These are phyloP conservation scores for Aurelia aurita DNA, from an alignment of 30 jellyfish, hydroid and myxozoan genomes.

Conservation along the genomic window DNA sequence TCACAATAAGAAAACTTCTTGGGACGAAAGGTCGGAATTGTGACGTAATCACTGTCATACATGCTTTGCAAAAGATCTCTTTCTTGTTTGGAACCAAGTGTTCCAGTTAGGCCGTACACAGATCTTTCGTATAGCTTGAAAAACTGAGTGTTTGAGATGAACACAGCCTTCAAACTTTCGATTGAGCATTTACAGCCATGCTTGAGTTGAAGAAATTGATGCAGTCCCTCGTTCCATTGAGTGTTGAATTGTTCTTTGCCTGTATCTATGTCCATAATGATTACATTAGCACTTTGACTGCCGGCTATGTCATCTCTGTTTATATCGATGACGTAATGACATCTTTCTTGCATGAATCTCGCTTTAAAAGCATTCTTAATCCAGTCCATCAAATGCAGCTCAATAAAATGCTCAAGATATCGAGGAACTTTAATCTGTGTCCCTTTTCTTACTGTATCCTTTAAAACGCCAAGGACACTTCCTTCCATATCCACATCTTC, in stretches of 20 bases:
- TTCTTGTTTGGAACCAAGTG: slow-evolving; percentile 37
- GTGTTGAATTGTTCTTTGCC: slow-evolving; percentile 17
- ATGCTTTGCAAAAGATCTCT: slow-evolving; percentile 11
- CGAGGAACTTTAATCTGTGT: slow-evolving; percentile 12
- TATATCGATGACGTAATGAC: slow-evolving; percentile 17
- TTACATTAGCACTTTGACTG: slow-evolving; percentile 5
- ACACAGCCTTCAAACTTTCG: slow-evolving; percentile 41
- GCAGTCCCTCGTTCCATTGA: slow-evolving; percentile 44
- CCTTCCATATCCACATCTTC: background rate
- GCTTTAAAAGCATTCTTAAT: slow-evolving; percentile 43
- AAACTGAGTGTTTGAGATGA: slow-evolving; percentile 27
- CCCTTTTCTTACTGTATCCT: slow-evolving; percentile 9
- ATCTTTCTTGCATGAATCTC: slow-evolving; percentile 1
- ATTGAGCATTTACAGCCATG: slow-evolving; percentile 14
- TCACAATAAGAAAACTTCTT: background rate
- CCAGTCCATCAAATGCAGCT: slow-evolving; percentile 17
- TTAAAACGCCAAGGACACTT: background rate
- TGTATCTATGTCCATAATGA: slow-evolving; percentile 60
- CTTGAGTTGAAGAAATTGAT: slow-evolving; percentile 37
- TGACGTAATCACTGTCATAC: slow-evolving; percentile 3
- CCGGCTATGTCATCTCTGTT: slow-evolving; percentile 14
- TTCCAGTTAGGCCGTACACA: slow-evolving; percentile 37
- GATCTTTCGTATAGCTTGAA: slow-evolving; percentile 4
- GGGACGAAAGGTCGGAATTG: slow-evolving; percentile 19
- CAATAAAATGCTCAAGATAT: slow-evolving; percentile 17